A percentile compares a stretch with the other conserved stretches of the same genome.
Evolutionary conservation across 2,888 invertebrate genomes (phyloP).

Genomic region (Tetanocera ferruginea): DNA sequence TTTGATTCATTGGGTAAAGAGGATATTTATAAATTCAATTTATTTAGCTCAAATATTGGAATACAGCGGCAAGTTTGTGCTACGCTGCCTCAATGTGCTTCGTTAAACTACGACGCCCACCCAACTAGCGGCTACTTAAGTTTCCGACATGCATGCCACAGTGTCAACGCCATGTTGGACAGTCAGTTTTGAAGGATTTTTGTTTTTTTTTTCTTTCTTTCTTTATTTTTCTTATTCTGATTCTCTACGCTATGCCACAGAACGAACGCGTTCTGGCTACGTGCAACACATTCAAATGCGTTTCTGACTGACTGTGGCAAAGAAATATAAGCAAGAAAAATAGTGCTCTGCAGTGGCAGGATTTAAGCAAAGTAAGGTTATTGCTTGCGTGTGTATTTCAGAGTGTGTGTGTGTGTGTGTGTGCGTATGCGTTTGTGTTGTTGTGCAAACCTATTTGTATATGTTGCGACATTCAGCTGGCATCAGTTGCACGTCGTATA

Average conservation of each 20-base stretch:
- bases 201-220: neutral
- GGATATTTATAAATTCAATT: too few relatives aligned
- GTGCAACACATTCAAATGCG: constrained; percentile 9
- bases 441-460: neutral
- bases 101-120: neutral
- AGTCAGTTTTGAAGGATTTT: neutral
- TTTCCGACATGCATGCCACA: neutral
- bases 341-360: neutral
- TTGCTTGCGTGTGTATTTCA: neutral
- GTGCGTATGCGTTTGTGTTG: neutral
- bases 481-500: constrained; percentile 39
- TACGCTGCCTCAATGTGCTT: neutral
- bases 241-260: neutral
- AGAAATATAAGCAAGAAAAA: neutral
- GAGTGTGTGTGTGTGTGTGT: neutral
- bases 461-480: neutral
- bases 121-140: neutral
- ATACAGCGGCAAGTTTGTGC: too few relatives aligned
- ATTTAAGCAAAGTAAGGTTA: neutral
- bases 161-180: constrained; percentile 1
- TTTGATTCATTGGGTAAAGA: too few relatives aligned
- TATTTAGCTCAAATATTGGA: too few relatives aligned
- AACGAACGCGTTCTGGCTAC: neutral
- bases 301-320: neutral
- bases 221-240: neutral